Conservation (phyloP, 2,113 vertebrate genomes). For the Ptyas mucosa region DNA sequence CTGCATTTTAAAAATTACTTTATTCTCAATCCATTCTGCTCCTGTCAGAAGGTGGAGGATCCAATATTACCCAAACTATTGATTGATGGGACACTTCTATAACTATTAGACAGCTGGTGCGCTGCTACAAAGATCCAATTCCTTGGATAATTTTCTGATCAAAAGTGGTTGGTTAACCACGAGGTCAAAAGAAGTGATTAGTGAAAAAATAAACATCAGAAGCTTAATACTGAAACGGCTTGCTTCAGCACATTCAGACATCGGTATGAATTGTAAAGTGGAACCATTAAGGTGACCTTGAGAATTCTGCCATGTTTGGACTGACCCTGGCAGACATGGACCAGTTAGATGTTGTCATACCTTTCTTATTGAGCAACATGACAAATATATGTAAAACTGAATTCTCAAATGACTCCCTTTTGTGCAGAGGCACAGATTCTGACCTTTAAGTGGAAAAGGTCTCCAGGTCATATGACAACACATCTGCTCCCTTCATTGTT, state of each 20-base stretch:
- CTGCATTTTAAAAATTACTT: neutral
- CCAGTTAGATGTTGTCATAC: conserved; percentile 66
- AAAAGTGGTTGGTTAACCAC: conserved; percentile 60
- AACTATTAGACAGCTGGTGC: conserved; percentile 36
- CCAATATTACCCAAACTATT: conserved; percentile 8
- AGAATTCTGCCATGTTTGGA: conserved; percentile 55
- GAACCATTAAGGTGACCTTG: conserved; percentile 55
- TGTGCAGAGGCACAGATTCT: conserved; percentile 58
- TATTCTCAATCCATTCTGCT: neutral
- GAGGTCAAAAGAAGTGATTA: conserved; percentile 61
- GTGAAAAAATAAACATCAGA: conserved; percentile 38
- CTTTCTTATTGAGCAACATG: conserved; percentile 61
- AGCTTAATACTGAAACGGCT: neutral
- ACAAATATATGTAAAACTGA: conserved; percentile 59
- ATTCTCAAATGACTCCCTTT: conserved; percentile 50
- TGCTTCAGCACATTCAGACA: conserved; percentile 48
- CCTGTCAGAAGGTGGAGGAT: conserved; percentile 12
- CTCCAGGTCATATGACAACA: conserved; percentile 42
- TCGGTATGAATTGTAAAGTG: conserved; percentile 30
- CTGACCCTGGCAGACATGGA: conserved; percentile 64
- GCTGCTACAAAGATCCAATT: neutral
- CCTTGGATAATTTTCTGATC: conserved; percentile 53
- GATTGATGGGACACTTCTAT: conserved; percentile 15
- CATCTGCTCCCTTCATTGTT: conserved; percentile 62
- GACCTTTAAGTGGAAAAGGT: conserved; percentile 68